A percentile compares a stretch with the other conserved stretches of the same genome.
Conservation (phyloP, 2,113 vertebrate species). For the Eidolon helvum region DNA sequence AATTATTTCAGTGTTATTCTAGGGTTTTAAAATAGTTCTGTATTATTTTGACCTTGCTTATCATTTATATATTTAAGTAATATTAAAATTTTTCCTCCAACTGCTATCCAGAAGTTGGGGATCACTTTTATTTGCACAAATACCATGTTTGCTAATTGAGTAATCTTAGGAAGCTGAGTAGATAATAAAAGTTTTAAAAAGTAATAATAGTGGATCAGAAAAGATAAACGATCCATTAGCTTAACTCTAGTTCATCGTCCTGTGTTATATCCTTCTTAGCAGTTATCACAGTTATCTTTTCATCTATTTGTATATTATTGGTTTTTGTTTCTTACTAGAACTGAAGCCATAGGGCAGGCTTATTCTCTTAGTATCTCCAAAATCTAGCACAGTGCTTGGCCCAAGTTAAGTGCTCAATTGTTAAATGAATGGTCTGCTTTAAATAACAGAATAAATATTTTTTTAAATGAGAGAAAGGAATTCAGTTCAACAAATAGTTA, state of each 20-base stretch:
- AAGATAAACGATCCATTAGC: not conserved
- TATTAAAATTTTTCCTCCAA: slow-evolving; percentile 19
- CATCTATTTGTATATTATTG: not conserved
- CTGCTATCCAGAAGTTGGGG: not conserved
- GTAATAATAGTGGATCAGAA: not conserved
- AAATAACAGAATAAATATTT: slow-evolving; percentile 47
- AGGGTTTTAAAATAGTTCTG: not conserved
- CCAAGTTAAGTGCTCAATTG: not conserved
- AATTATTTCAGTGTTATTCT: slow-evolving; percentile 11
- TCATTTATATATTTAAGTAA: slow-evolving; percentile 13
- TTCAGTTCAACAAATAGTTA: slow-evolving; percentile 33
- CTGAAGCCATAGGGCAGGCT: not conserved
- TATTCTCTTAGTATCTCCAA: slow-evolving; percentile 18
- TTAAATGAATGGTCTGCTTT: slow-evolving; percentile 52
- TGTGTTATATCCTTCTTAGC: not conserved
- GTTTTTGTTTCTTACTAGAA: slow-evolving; percentile 42
- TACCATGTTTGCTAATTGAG: slow-evolving; percentile 7
- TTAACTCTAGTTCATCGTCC: not conserved
- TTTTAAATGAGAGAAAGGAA: slow-evolving; percentile 43
- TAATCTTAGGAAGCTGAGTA: not conserved
- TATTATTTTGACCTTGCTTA: slow-evolving; percentile 2
- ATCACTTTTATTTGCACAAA: slow-evolving; percentile 20
- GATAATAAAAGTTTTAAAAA: slow-evolving; percentile 41
- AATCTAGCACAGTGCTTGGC: not conserved
- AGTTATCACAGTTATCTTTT: slow-evolving; percentile 17